phyloP scores from a whole-genome alignment of 1,140 invertebrate species.

The Acromyrmex charruanus region DNA sequence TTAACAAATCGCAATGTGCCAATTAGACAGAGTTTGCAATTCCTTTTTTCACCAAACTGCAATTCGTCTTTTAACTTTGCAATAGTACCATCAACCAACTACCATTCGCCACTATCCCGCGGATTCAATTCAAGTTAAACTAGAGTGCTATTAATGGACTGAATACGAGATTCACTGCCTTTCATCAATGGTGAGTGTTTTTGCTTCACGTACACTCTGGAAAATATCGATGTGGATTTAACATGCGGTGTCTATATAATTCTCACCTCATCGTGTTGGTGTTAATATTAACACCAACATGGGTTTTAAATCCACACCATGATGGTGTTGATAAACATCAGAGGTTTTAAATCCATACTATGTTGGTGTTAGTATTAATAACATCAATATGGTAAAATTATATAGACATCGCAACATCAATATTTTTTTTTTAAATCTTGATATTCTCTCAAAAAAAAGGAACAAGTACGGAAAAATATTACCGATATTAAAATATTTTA shows the following conservation, averaged over 20 bases:
- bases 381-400: too few species aligned
- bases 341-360: too few species aligned
- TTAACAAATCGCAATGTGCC: slow-evolving; percentile 73
- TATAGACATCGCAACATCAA: too few species aligned
- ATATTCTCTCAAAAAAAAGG: neutral
- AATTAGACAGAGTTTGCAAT: slow-evolving; percentile 66
- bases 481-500: neutral
- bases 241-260: too few species aligned
- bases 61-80: slow-evolving; percentile 45
- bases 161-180: slow-evolving; percentile 1
- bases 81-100: too few species aligned
- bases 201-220: neutral
- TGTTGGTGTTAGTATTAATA: too few species aligned
- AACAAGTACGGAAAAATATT: neutral
- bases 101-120: neutral
- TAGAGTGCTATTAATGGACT: slow-evolving; percentile 29
- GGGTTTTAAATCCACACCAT: too few species aligned
- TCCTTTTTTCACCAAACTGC: slow-evolving; percentile 18
- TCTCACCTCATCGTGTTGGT: too few species aligned
- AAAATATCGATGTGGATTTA: too few species aligned
- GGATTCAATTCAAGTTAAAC: neutral
- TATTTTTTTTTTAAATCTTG: too few species aligned
- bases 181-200: slow-evolving; percentile 30
- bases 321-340: too few species aligned
- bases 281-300: too few species aligned